phyloP scores from a whole-genome alignment of 2,113 vertebrate genomes.

The Anhinga anhinga region DNA sequence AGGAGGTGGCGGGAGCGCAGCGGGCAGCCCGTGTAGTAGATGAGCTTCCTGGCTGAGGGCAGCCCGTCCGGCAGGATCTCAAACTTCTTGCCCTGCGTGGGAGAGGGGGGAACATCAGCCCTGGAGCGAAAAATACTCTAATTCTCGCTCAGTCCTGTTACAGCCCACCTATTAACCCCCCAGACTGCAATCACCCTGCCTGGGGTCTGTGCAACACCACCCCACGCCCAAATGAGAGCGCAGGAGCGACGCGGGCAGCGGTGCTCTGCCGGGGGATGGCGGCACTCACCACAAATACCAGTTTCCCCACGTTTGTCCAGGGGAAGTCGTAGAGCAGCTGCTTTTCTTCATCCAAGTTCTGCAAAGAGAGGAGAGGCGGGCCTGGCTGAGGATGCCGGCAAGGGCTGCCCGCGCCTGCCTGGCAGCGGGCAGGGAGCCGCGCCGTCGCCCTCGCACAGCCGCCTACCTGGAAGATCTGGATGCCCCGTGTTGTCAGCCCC shows the following conservation, averaged over 20 bases:
- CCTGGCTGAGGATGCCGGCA: not conserved
- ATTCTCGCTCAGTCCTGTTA: accelerated
- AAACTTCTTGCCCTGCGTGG: constrained; percentile 92
- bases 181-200: accelerated
- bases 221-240: accelerated
- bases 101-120: not conserved
- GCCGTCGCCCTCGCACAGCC: not conserved
- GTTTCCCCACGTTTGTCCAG: constrained; percentile 97
- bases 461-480: constrained; percentile 96
- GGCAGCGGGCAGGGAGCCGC: not conserved
- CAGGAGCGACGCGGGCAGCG: accelerated
- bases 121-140: accelerated
- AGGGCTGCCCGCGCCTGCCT: not conserved
- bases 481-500: constrained; percentile 94
- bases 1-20: constrained; percentile 92
- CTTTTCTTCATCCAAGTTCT: constrained; percentile 90
- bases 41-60: constrained; percentile 93
- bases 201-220: accelerated
- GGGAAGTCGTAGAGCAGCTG: constrained; percentile 96
- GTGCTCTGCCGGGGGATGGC: not conserved
- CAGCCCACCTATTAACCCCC: accelerated
- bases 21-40: constrained; percentile 96
- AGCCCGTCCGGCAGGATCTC: constrained; percentile 95
- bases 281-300: constrained; percentile 95
- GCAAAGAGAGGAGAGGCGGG: not conserved